Percentiles rank a stretch among this genome's conserved stretches.
phyloP scores from a whole-genome alignment of 2,797 vertebrate genomes.

The Peromyscus melanophrys region DNA sequence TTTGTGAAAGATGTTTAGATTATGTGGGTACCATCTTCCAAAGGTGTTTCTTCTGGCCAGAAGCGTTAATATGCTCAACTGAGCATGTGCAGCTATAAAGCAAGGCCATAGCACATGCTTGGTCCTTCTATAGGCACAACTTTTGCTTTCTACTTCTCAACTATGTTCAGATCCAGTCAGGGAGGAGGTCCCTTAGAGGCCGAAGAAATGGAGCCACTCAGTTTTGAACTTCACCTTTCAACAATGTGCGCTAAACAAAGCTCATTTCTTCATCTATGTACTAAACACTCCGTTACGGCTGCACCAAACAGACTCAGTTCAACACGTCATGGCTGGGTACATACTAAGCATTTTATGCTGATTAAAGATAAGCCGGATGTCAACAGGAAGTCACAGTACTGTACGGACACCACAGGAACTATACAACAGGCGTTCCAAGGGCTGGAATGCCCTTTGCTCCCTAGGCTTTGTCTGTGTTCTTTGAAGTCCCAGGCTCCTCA shows the following conservation, averaged over 20 bases:
- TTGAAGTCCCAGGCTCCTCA: background rate
- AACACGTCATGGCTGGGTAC: background rate
- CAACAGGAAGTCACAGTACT: background rate
- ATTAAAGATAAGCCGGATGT: background rate
- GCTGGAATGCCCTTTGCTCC: background rate
- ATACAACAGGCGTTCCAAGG: background rate
- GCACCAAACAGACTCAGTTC: background rate
- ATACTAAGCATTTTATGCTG: background rate
- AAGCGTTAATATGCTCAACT: background rate
- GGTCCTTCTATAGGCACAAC: background rate
- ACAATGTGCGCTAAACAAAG: background rate
- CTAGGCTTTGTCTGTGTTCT: background rate
- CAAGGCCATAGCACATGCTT: accelerated
- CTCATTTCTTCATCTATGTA: background rate
- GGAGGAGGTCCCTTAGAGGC: background rate
- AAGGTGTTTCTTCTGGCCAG: background rate
- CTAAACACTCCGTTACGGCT: background rate
- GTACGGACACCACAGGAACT: background rate
- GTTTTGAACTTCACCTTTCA: background rate
- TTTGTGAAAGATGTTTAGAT: background rate
- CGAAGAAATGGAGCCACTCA: background rate
- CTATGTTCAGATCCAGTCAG: background rate
- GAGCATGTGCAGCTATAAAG: background rate
- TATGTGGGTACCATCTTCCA: too few relatives aligned
- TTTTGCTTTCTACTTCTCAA: background rate